These are phyloP conservation scores for Pseudeuparius sepicola DNA, from an alignment of 2,888 invertebrate genomes.

Conservation along the genomic window DNA sequence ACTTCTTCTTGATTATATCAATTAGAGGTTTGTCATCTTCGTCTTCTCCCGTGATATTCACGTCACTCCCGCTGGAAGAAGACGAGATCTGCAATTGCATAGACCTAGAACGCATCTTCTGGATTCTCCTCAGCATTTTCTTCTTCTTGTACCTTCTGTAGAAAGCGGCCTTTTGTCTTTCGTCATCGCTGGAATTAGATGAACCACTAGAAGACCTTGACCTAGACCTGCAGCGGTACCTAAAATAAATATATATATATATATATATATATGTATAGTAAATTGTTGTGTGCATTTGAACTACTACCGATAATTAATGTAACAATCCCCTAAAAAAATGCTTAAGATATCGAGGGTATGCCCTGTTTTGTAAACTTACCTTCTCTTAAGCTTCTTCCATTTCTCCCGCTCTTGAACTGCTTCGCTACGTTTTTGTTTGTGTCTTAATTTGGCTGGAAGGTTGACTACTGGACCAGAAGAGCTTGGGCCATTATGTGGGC, in stretches of 20 bases:
- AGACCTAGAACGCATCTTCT: background rate
- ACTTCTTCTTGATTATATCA: slow-evolving; percentile 15
- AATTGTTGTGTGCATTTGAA: too few relatives aligned
- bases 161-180: slow-evolving; percentile 13
- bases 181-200: slow-evolving; percentile 9
- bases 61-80: slow-evolving; percentile 3
- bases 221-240: too few relatives aligned
- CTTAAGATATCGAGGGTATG: too few relatives aligned
- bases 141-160: slow-evolving; percentile 15
- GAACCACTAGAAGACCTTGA: background rate
- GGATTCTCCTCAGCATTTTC: slow-evolving; percentile 15
- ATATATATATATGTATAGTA: too few relatives aligned
- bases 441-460: slow-evolving; percentile 18
- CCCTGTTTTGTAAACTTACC: too few relatives aligned
- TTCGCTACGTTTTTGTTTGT: too few relatives aligned
- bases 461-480: slow-evolving; percentile 13
- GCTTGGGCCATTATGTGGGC: too few relatives aligned
- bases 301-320: too few relatives aligned
- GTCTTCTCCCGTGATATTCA: slow-evolving; percentile 13
- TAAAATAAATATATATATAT: too few relatives aligned
- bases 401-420: too few relatives aligned
- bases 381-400: too few relatives aligned
- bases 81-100: background rate
- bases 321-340: too few relatives aligned
- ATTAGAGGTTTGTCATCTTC: slow-evolving; percentile 20